Evolutionary conservation across 2,797 vertebrate species (phyloP), one percentile per base, ranked within the genome.

Genomic region (Brachymystax lenok): DNA sequence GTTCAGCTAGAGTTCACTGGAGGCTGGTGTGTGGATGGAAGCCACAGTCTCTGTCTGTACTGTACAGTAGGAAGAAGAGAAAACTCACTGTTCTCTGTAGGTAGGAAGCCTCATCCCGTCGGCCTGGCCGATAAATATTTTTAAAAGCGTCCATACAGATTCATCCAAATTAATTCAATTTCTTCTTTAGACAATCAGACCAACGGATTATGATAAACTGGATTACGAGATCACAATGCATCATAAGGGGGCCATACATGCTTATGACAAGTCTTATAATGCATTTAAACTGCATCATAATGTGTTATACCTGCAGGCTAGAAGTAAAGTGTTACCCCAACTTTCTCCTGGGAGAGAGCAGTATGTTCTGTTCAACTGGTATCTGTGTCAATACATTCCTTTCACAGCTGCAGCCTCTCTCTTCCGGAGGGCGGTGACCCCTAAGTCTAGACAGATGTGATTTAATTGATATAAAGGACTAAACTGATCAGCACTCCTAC

Each of bases 1-100:
- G 91, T 90, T 92, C 87, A 91, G 69, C 61, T 1, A 73, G 76
- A 88, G 89, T 90, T 90, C 83, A 90, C 73, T 24, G 77, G 74
- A 73, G 74, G 40, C 73, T 19, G 30, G 54, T 73, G 76, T 46
- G 71, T 46, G 66, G 17, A 84, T 54, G 66, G n/a, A 84, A 78
- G 74, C 68, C 83, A 81, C 77, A 73, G 40, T 21, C 76, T 74
- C 13, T 71, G 46, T 79, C 80, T 40, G 33, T 72, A 74, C 80
- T 40, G 33, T 72, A 74, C 33, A 69, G 66, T 71, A 88, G 74
- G 74, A 3, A 46, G 4, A 13, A 80, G 74, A 74, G n/a, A 69
- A 71, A 83, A 83, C 51, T 74, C 69, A 66, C 64, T 64, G 12
- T 28, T 46, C 40, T 46, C 2, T 46, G 40, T 2, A 46, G 1